These are phyloP conservation scores for Haemorhous mexicanus DNA, from an alignment of 2,113 vertebrate genomes.

Conservation along the genomic window DNA sequence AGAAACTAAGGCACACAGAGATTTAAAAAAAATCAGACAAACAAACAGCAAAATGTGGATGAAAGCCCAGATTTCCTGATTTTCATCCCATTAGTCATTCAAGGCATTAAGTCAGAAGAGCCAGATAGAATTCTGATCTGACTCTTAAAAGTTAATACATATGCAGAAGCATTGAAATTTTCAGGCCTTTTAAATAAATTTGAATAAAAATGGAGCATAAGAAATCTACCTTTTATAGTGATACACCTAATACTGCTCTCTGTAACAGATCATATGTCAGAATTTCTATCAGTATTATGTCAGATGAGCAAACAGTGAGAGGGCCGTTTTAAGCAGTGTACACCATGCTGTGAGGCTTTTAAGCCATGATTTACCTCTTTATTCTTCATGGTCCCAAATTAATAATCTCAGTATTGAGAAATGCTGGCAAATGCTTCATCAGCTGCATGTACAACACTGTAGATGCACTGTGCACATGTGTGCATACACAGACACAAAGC, in stretches of 20 bases:
- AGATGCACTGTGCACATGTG: background rate
- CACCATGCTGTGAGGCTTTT: background rate
- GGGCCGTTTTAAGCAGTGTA: background rate
- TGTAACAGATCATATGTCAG: background rate
- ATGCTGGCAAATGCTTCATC: background rate
- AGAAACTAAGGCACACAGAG: background rate
- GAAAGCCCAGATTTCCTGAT: background rate
- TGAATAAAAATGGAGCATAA: background rate
- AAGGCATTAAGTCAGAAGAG: slow-evolving; percentile 8
- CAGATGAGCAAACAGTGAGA: background rate
- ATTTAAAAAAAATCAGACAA: background rate
- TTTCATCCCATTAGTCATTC: slow-evolving; percentile 15
- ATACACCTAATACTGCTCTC: background rate
- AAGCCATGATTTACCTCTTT: background rate
- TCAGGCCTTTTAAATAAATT: background rate
- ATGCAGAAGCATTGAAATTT: background rate
- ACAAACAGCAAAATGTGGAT: background rate
- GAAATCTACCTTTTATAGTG: background rate
- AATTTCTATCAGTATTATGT: background rate
- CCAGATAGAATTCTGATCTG: slow-evolving; percentile 10
- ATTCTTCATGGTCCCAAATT: background rate
- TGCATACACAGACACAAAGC: background rate
- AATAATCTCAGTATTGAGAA: background rate
- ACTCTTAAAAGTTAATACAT: background rate
- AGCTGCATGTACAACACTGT: background rate